These are phyloP conservation scores for Drosophila prosaltans DNA, from an alignment of 1,140 invertebrate species.

Conservation along the genomic window DNA sequence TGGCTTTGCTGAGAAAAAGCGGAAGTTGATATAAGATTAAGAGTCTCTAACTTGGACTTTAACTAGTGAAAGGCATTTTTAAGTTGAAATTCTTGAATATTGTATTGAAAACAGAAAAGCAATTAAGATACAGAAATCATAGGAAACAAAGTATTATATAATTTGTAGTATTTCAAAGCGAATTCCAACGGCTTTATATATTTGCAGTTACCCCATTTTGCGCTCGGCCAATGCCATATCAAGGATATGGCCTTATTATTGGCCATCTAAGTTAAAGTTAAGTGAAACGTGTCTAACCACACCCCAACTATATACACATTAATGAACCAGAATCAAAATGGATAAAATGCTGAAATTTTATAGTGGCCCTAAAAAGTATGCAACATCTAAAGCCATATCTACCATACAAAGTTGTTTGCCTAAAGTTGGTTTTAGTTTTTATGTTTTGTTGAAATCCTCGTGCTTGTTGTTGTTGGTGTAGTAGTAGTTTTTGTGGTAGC, in stretches of 20 bases:
- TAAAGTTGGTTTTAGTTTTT: slow-evolving; percentile 6
- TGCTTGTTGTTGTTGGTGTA: not conserved
- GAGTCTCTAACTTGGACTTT: not conserved
- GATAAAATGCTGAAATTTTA: not conserved
- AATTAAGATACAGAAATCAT: too few species aligned
- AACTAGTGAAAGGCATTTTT: not conserved
- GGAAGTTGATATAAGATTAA: not conserved
- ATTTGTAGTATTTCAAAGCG: too few species aligned
- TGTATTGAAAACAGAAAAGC: too few species aligned
- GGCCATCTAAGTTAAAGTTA: not conserved
- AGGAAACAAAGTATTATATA: too few species aligned
- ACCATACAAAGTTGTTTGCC: slow-evolving; percentile 9
- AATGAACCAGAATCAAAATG: not conserved
- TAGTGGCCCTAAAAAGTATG: not conserved
- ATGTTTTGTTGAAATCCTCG: not conserved
- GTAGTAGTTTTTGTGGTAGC: slow-evolving; percentile 10
- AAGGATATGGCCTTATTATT: not conserved
- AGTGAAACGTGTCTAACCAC: slow-evolving; percentile 3
- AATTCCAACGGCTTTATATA: too few species aligned
- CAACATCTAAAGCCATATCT: not conserved
- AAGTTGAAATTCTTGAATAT: too few species aligned
- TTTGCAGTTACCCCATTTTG: too few species aligned
- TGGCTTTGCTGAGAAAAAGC: not conserved
- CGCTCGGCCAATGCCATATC: not conserved
- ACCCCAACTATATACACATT: not conserved